Evolutionary conservation across 2,797 vertebrate genomes (phyloP).

Genomic region (Leucoraja ocellata): DNA sequence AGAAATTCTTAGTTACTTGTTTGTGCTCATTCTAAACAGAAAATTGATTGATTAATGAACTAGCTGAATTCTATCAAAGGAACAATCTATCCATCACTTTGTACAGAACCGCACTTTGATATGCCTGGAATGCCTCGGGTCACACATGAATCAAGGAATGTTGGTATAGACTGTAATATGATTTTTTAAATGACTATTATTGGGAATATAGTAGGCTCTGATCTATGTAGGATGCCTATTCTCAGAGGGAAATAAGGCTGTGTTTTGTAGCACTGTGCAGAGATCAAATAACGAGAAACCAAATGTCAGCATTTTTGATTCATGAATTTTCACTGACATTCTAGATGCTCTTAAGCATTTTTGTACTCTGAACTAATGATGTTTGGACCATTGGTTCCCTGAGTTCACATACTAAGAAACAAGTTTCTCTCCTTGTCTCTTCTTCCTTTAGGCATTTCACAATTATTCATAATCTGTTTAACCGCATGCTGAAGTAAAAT

Average conservation of each 20-base stretch:
- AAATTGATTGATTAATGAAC: conserved; percentile 20
- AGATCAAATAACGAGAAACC: conserved; percentile 22
- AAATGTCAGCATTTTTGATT: conserved; percentile 17
- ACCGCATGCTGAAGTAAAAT: too few species aligned
- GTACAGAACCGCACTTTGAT: neutral
- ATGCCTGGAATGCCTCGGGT: conserved; percentile 47
- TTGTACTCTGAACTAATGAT: neutral
- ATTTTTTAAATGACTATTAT: conserved; percentile 63
- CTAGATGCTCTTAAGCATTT: neutral
- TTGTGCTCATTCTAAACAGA: neutral
- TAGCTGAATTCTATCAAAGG: neutral
- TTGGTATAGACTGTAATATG: conserved; percentile 51
- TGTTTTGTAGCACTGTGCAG: neutral
- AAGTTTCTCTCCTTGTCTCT: neutral
- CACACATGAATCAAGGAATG: conserved; percentile 61
- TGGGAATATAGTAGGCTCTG: conserved; percentile 55
- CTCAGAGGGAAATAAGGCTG: conserved; percentile 47
- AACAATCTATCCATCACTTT: neutral
- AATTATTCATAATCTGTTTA: conserved; percentile 25
- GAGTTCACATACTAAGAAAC: neutral
- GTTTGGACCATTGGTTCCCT: conserved; percentile 28
- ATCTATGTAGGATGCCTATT: conserved; percentile 52
- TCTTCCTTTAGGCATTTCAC: conserved; percentile 9
- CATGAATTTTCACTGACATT: conserved; percentile 31
- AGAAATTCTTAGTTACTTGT: neutral